Evolutionary conservation across 2,797 vertebrate species (phyloP).

Genomic region (Squalus acanthias): DNA sequence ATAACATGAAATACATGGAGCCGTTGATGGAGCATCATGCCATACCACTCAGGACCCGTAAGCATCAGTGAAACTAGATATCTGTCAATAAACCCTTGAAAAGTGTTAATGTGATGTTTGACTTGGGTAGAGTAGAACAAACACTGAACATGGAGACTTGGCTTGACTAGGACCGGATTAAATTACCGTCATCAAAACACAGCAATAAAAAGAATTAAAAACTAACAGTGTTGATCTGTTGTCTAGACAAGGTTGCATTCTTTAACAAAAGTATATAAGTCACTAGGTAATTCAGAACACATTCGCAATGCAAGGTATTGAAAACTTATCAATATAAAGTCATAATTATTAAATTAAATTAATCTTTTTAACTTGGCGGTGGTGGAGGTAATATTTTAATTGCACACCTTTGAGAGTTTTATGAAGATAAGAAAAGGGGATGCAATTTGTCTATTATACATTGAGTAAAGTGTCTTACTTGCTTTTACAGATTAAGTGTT

Average conservation of each 20-base stretch:
- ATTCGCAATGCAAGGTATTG: not conserved
- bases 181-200: conserved; percentile 17
- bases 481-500: not conserved
- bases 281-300: not conserved
- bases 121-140: not conserved
- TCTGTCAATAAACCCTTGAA: conserved; percentile 28
- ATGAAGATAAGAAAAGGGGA: not conserved
- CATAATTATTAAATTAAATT: not conserved
- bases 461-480: not conserved
- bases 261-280: conserved; percentile 7
- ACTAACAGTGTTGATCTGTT: conserved; percentile 31
- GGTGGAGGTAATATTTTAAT: not conserved
- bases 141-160: conserved; percentile 22
- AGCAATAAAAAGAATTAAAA: conserved; percentile 30
- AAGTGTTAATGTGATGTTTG: conserved; percentile 19
- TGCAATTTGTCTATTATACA: not conserved
- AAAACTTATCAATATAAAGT: conserved; percentile 16
- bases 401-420: conserved; percentile 4
- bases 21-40: not conserved
- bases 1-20: not conserved
- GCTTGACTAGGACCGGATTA: not conserved
- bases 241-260: conserved; percentile 32
- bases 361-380: not conserved
- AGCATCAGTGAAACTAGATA: not conserved
- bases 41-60: not conserved